Evolutionary conservation across 37 sponge, comb jelly and placozoan species (phyloP), one percentile per base, ranked within the genome.

Genomic region (Chondrilla cf. caribensis): DNA sequence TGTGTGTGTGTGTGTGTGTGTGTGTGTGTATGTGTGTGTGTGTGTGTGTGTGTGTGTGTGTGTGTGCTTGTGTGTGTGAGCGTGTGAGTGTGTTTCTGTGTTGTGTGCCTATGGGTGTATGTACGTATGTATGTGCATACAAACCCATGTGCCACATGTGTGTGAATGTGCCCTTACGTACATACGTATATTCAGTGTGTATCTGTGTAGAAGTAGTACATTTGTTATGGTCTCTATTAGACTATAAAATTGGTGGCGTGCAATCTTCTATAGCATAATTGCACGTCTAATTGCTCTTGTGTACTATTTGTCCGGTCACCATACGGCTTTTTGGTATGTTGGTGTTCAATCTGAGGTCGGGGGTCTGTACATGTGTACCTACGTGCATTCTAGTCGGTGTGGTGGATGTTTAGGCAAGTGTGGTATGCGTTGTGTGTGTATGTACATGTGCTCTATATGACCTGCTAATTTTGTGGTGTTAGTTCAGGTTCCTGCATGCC

Each of bases 1-100:
- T 76, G 77, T 76, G 77, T 76, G 77, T 39, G 77, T 76, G 77
- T 39, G 77, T 76, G 77, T 40, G 51, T 76, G 77, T 39, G 47
- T 76, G 77, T 39, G 77, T 76, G 77, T 40, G 51, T 40, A 38
- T 15, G 47, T 76, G 77, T 39, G 77, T 76, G 77, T 76, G 77
- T 76, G 43, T 76, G 77, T 76, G 77, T 76, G 77, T 76, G 77
- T 76, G 43, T 76, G 77, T 76, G 77, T 76, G 77, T 76, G 77
- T 76, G 43, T 76, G 77, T 76, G 77, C 39, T 40, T 38, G 77
- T 76, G 77, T 76, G 77, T 76, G 42, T 76, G 77, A 39, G 44
- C 39, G 77, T 38, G 77, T 76, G 77, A 39, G 77, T 76, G 42
- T 76, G 77, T 76, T 40, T 76, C 43, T 38, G 44, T 38, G 77